Evolutionary conservation across 2,797 vertebrate species (phyloP), one percentile per base, ranked within the genome.

Genomic region (Euthynnus affinis): DNA sequence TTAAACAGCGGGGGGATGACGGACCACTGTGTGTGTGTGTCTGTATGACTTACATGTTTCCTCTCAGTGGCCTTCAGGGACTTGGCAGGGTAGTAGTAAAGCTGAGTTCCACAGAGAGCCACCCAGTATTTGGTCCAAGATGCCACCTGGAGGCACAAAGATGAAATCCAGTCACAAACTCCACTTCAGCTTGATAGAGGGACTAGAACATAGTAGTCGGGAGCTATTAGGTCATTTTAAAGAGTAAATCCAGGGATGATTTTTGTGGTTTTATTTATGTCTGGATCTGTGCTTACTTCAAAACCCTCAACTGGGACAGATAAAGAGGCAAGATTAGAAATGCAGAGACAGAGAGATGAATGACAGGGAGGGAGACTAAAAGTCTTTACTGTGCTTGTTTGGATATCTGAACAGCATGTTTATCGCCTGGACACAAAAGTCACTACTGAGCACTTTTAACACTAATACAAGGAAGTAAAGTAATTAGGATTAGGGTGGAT

Each of bases 71-170:
- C 97, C 93, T 99, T 99, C 87, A 99, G 94, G 90, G 98, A 99
- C 91, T 99, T 99, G 93, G 98, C 98, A 93, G 97, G 94, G 40
- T 99, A 99, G 92, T 98, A 99, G 87, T 97, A 97, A 78, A 99
- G 96, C 20, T 99, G 98, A 34, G 96, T 96, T 82, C 97, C 97
- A 90, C 97, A 98, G 15, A 99, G 93, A 61, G 97, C 97, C 40
- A 97, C 97, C 98, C 98, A 99, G 81, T 98, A 99, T 91, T 99
- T 99, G 17, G 97, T 99, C 98, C 98, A 99, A 44, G 98, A 97
- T 27, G 98, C 97, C 87, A 99, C 98, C 98, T 99, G 89, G 20
- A 87, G 70, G 74, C 25, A 77, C 48, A 89, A 55, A 65, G 52
- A 42, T 49, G 42, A 85, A 56, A 82, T 48, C 2, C 15, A 60